These are phyloP conservation scores for Mycetomoellerius zeteki DNA, from an alignment of 1,140 invertebrate species.

Conservation along the genomic window DNA sequence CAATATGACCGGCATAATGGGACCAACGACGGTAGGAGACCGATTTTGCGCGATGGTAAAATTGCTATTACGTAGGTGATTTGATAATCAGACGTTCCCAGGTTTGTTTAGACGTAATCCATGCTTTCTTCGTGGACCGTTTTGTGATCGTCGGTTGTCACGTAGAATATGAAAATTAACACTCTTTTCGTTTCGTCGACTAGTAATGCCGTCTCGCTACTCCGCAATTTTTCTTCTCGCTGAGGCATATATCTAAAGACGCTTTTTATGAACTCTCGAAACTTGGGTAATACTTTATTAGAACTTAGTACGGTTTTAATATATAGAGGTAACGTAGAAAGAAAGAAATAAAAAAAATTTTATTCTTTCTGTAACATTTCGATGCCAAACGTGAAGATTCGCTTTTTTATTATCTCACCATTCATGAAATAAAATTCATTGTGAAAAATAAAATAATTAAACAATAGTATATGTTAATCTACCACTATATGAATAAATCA, in stretches of 20 bases:
- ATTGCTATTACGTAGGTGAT: slow-evolving; percentile 59
- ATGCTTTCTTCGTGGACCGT: background rate
- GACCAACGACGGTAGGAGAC: slow-evolving; percentile 9
- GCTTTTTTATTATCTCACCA: background rate
- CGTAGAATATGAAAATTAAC: background rate
- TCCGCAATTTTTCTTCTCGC: background rate
- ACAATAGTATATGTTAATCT: too few species aligned
- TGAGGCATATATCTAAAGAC: background rate
- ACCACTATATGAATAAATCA: too few species aligned
- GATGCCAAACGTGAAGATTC: background rate
- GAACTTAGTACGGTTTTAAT: background rate
- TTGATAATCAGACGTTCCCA: slow-evolving; percentile 48
- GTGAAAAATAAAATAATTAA: too few species aligned
- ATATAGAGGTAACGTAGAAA: background rate
- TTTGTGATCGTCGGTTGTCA: background rate
- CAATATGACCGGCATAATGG: slow-evolving; percentile 42
- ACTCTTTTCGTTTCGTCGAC: background rate
- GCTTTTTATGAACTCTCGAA: background rate
- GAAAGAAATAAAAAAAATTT: background rate
- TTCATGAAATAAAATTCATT: too few species aligned
- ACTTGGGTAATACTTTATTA: background rate
- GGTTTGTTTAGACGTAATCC: slow-evolving; percentile 53
- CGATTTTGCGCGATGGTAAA: slow-evolving; percentile 33
- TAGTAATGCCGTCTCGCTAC: too few species aligned
- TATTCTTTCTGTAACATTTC: background rate